phyloP scores from a whole-genome alignment of 2,888 invertebrate species.

The Pheosia gnoma region DNA sequence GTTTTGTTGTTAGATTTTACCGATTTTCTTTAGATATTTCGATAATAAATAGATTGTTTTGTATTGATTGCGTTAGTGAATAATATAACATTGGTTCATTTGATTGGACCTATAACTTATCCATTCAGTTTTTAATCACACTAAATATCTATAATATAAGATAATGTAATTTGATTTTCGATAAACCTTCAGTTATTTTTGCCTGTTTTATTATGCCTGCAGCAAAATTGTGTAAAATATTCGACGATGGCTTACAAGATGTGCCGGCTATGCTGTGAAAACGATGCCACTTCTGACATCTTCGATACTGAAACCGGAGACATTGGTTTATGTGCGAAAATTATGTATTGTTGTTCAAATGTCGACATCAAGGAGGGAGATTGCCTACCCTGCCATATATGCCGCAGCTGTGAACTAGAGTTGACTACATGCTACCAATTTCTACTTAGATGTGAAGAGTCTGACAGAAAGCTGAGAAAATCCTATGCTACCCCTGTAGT shows the following conservation, averaged over 20 bases:
- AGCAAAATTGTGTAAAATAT: too few species aligned
- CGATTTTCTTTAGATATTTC: too few species aligned
- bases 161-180: too few species aligned
- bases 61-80: too few species aligned
- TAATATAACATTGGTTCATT: too few species aligned
- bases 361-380: conserved; percentile 54
- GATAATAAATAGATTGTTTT: too few species aligned
- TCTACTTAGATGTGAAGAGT: conserved; percentile 59
- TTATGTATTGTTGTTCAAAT: conserved; percentile 62
- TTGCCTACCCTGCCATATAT: conserved; percentile 58
- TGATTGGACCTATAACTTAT: too few species aligned
- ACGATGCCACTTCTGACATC: conserved; percentile 49
- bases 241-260: conserved; percentile 48
- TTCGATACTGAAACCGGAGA: conserved; percentile 40
- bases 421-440: conserved; percentile 57
- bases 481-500: conserved; percentile 19
- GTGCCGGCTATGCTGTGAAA: conserved; percentile 63
- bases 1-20: too few species aligned
- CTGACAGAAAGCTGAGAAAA: conserved; percentile 54
- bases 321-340: conserved; percentile 46
- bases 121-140: too few species aligned
- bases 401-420: conserved; percentile 53
- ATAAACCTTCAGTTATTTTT: too few species aligned
- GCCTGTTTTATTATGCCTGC: background rate
- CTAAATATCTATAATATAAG: too few species aligned